These are phyloP conservation scores for Eurystomus glaucurus DNA, from an alignment of 2,797 vertebrate genomes.

Conservation along the genomic window DNA sequence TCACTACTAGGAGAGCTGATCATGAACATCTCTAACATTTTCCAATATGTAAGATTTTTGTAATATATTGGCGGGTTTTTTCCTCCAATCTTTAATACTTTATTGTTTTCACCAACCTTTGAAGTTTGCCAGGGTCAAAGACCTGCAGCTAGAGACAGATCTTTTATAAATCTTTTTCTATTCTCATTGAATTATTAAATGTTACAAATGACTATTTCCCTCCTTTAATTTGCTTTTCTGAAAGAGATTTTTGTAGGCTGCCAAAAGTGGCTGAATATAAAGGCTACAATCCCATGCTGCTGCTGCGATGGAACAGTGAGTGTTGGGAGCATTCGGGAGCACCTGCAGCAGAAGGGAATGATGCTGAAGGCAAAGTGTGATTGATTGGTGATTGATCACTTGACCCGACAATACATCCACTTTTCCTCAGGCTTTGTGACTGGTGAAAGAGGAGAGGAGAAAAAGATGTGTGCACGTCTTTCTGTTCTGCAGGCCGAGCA, in stretches of 20 bases:
- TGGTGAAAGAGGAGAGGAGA: background rate
- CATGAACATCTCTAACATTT: background rate
- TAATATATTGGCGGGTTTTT: rapidly evolving
- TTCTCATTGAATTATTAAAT: background rate
- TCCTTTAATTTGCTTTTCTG: constrained; percentile 18
- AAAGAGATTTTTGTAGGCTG: background rate
- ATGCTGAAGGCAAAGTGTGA: background rate
- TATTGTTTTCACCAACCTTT: constrained; percentile 8
- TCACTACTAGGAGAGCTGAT: background rate
- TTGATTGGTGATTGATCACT: background rate
- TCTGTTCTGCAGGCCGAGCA: background rate
- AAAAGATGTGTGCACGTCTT: background rate
- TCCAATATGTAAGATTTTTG: background rate
- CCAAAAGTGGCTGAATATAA: background rate
- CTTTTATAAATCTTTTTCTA: background rate
- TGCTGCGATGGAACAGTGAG: background rate
- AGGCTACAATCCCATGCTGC: background rate
- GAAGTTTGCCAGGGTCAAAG: background rate
- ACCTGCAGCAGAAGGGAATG: background rate
- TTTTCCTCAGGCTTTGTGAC: background rate
- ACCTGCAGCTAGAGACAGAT: background rate
- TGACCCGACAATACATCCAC: background rate
- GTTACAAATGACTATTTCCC: background rate
- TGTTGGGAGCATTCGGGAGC: background rate
- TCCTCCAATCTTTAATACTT: background rate